These are phyloP conservation scores for Cosmia trapezina DNA, from an alignment of 2,888 invertebrate genomes.

Conservation along the genomic window DNA sequence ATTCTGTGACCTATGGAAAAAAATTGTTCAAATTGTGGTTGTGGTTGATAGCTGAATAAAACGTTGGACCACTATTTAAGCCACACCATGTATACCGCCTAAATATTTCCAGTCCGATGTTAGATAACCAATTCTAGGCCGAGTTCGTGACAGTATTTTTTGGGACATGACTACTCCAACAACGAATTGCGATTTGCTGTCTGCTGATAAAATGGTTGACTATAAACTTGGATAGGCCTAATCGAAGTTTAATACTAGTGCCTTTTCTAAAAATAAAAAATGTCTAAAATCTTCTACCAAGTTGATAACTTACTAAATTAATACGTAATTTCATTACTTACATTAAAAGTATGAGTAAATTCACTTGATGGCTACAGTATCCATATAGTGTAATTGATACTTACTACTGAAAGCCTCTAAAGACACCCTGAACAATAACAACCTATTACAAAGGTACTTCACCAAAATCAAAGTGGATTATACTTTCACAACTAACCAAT, in stretches of 20 bases:
- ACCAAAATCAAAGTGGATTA: slow-evolving; percentile 53
- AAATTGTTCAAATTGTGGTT: too few relatives aligned
- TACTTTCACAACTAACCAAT: slow-evolving; percentile 58
- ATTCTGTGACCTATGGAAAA: too few relatives aligned
- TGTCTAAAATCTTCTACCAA: not conserved
- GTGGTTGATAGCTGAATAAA: too few relatives aligned
- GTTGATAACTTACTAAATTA: not conserved
- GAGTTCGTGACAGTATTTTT: slow-evolving; percentile 20
- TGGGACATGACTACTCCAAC: slow-evolving; percentile 5
- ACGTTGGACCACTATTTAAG: too few relatives aligned
- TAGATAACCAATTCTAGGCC: slow-evolving; percentile 20
- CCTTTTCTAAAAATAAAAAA: not conserved
- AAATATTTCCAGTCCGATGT: slow-evolving; percentile 15
- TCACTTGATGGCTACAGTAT: not conserved
- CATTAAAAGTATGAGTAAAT: too few relatives aligned
- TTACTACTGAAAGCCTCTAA: not conserved
- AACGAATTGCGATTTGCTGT: slow-evolving; percentile 2
- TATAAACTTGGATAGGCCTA: slow-evolving; percentile 4
- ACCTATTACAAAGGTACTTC: slow-evolving; percentile 27
- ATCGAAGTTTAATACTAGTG: not conserved
- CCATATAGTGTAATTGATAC: not conserved
- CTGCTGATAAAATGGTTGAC: slow-evolving; percentile 15
- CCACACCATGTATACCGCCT: not conserved
- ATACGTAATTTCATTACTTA: not conserved
- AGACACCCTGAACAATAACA: slow-evolving; percentile 7